Base-by-base conservation (phyloP, 2,797 vertebrate genomes). In the Sebastes oblongus region DNA sequence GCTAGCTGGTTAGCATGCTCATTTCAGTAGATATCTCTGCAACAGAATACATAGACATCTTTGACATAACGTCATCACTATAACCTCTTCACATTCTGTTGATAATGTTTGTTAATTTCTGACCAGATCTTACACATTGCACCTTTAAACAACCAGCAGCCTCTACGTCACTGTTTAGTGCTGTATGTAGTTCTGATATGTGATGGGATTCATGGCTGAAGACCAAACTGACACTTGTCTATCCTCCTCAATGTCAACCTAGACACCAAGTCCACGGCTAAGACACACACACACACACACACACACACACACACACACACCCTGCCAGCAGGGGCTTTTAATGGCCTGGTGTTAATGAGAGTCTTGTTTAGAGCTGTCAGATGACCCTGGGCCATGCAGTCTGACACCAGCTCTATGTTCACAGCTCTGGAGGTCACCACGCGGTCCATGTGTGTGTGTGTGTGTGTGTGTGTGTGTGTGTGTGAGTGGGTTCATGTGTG, bases 351-450 rank as follows among this genome's bases (percentile, higher is more conserved):
- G 93, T 89, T 92, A 94, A 93, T 92, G 89, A 94, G 90, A 80
- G 84, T 90, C 93, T 93, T 90, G 91, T 94, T 93, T 91, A 68
- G 92, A 91, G 87, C 86, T 91, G 93, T 94, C 90, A 90, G 71
- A 89, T 92, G 89, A 93, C 93, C 90, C 85, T 14, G 70, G 88
- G 93, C 88, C 82, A 83, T 73, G 72, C 76, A 24, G 74, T 76
- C 86, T 81, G 89, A 89, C 89, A 92, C 82, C 74, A 84, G 8
- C 81, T 87, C 79, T 86, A 65, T 87, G 86, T 90, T 88, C 89
- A 85, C 92, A 87, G 87, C 89, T 92, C 78, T 16, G 46, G 88
- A 91, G 90, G 88, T 94, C 93, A 92, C 62, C 76, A 30, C 54
- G 50, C 24, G 24, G 78, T 67, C 70, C 11, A 2, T 42, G 39